Conservation (phyloP, 2,797 vertebrate species). For the Pelobates cultripes region DNA sequence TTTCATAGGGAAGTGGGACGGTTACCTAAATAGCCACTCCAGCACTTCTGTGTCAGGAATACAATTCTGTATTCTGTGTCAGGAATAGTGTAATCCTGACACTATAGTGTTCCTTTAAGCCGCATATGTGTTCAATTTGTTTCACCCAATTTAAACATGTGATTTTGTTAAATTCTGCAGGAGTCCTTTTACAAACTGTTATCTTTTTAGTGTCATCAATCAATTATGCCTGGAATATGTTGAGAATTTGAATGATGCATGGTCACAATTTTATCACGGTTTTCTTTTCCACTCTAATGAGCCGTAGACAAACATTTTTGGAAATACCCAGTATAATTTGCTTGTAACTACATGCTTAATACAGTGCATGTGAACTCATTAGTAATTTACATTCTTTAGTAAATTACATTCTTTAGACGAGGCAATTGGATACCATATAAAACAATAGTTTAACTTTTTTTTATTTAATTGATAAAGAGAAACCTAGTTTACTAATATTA, state of each 20-base stretch:
- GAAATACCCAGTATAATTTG: slow-evolving; percentile 52
- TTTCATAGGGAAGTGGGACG: too few relatives aligned
- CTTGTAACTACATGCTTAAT: slow-evolving; percentile 46
- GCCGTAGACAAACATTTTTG: slow-evolving; percentile 47
- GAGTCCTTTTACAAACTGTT: slow-evolving; percentile 46
- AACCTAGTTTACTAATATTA: too few relatives aligned
- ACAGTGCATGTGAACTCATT: slow-evolving; percentile 30
- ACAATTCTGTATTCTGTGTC: too few relatives aligned
- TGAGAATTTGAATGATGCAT: slow-evolving; percentile 44
- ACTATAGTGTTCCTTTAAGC: background rate
- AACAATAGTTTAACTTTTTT: background rate
- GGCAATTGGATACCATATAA: slow-evolving; percentile 1
- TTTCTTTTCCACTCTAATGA: slow-evolving; percentile 52
- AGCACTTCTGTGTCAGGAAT: too few relatives aligned
- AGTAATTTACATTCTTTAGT: slow-evolving; percentile 36
- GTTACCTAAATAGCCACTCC: too few relatives aligned
- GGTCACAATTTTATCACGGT: slow-evolving; percentile 44
- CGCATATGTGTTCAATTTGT: slow-evolving; percentile 8
- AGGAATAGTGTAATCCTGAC: too few relatives aligned
- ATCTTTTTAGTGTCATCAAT: slow-evolving; percentile 51
- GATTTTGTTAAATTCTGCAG: slow-evolving; percentile 38
- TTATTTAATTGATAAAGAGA: too few relatives aligned
- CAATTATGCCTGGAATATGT: slow-evolving; percentile 44
- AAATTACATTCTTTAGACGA: slow-evolving; percentile 30
- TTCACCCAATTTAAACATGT: slow-evolving; percentile 42